Base-by-base conservation (phyloP, 2,888 invertebrate genomes). In the Mythimna vitellina region DNA sequence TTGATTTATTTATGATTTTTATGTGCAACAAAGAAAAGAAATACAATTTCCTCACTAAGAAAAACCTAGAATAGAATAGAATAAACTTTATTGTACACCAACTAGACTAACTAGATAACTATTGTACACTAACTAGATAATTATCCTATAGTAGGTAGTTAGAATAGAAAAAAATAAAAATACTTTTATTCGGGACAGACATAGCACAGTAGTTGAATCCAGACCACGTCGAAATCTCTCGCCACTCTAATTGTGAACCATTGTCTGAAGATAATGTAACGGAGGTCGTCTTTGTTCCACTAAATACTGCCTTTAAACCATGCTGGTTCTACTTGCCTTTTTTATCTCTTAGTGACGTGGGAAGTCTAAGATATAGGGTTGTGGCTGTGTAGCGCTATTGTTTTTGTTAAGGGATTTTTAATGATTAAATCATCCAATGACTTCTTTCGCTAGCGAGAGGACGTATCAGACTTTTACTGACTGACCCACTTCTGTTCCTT, bases 191-290 rank as follows among this genome's bases (percentile, higher is more conserved):
- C n/a, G n/a, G n/a, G n/a, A n/a, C n/a, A n/a, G n/a, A n/a, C n/a
- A n/a, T n/a, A n/a, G n/a, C n/a, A n/a, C n/a, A n/a, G n/a, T 54
- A 74, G 61, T 49, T 20, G 32, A 58, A 54, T 20, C 17, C 38
- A 73, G 60, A 58, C 75, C 62, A 35, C 80, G 61, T 38, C 22
- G 7, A 51, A 66, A 35, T 56, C 54, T 65, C 65, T 46, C 42
- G 46, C 38, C n/a, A 1, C 32, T 46, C 60, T 74, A 78, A 82
- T 82, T 78, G 71, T 60, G 25, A 54, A 35, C 67, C 38, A 82
- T 82, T 81, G 81, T 82, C 61, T 53, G 65, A 14, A 63, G 64
- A 64, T 70, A 74, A 78, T 69, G 68, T 57, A 54, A 70, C 76
- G 14, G 62, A 70, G 67, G 70, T 68, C 70, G 49, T 58, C 78